phyloP scores from a whole-genome alignment of 2,888 invertebrate species.

The Didymodactylos carnosus region DNA sequence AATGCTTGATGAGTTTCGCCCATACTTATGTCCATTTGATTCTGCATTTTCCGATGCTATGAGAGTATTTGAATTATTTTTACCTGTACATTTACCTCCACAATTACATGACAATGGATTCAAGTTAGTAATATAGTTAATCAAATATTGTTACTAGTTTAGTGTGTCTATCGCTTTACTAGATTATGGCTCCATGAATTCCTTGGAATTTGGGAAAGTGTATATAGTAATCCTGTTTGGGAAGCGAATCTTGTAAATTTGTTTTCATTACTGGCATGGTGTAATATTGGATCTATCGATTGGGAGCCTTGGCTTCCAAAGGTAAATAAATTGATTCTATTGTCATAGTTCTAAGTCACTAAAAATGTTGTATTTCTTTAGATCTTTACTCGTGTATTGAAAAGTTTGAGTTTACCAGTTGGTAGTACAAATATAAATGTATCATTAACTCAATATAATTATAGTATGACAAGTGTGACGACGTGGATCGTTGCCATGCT shows the following conservation, averaged over 20 bases:
- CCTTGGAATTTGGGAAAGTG: conserved; percentile 55
- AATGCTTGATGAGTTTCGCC: conserved; percentile 11
- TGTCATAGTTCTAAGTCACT: not conserved
- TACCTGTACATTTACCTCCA: conserved; percentile 52
- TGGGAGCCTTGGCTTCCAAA: conserved; percentile 64
- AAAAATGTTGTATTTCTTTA: conserved; percentile 15
- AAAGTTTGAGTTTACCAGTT: conserved; percentile 57
- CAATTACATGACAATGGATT: conserved; percentile 42
- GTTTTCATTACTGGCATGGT: conserved; percentile 50
- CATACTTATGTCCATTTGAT: conserved; percentile 11
- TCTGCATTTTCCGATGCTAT: conserved; percentile 3
- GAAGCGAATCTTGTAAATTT: conserved; percentile 51
- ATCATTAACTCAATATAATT: not conserved
- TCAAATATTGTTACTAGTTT: not conserved
- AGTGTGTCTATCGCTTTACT: too few species aligned
- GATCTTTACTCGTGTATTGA: conserved; percentile 42
- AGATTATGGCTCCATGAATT: conserved; percentile 60
- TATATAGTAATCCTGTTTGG: conserved; percentile 51
- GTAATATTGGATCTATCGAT: conserved; percentile 60
- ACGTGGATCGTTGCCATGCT: conserved; percentile 42
- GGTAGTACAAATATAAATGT: conserved; percentile 25
- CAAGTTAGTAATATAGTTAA: conserved; percentile 21
- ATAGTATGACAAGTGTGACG: conserved; percentile 39
- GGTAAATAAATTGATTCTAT: conserved; percentile 19
- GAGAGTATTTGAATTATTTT: conserved; percentile 46